Percentiles rank a stretch among this genome's conserved stretches.
Conservation (phyloP, 2,113 vertebrate genomes). For the Rhizomys pruinosus region DNA sequence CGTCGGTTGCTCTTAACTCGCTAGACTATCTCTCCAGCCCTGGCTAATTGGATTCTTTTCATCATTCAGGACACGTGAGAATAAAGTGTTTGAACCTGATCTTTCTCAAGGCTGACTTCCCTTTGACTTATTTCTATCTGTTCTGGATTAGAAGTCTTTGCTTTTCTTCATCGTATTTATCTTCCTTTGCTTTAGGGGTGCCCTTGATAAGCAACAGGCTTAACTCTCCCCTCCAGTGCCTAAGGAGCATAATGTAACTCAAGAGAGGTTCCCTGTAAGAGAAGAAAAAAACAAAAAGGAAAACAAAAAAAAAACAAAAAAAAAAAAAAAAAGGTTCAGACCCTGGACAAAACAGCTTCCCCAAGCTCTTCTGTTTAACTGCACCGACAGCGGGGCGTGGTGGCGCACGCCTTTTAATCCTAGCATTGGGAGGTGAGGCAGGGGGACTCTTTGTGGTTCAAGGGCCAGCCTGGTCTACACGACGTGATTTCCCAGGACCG, state of each 20-base stretch:
- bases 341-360: neutral
- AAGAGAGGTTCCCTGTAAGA: neutral
- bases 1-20: too few relatives aligned
- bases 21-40: too few relatives aligned
- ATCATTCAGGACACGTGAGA: neutral
- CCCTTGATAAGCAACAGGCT: neutral
- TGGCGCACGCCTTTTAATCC: too few relatives aligned
- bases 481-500: too few relatives aligned
- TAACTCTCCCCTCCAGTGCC: neutral
- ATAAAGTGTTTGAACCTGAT: conserved; percentile 1
- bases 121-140: neutral
- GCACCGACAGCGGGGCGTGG: neutral
- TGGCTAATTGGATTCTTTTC: neutral
- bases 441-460: too few relatives aligned
- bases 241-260: conserved; percentile 24
- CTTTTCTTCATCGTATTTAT: neutral
- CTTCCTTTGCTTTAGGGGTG: conserved; percentile 7
- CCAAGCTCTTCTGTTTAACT: neutral
- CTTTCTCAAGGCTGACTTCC: conserved; percentile 28
- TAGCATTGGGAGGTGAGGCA: too few relatives aligned
- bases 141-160: conserved; percentile 9
- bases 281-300: too few relatives aligned
- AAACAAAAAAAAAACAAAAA: too few relatives aligned
- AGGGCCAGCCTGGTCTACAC: too few relatives aligned
- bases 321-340: too few relatives aligned